Evolutionary conservation across 2,113 vertebrate genomes (phyloP).

Genomic region (Scomber scombrus): DNA sequence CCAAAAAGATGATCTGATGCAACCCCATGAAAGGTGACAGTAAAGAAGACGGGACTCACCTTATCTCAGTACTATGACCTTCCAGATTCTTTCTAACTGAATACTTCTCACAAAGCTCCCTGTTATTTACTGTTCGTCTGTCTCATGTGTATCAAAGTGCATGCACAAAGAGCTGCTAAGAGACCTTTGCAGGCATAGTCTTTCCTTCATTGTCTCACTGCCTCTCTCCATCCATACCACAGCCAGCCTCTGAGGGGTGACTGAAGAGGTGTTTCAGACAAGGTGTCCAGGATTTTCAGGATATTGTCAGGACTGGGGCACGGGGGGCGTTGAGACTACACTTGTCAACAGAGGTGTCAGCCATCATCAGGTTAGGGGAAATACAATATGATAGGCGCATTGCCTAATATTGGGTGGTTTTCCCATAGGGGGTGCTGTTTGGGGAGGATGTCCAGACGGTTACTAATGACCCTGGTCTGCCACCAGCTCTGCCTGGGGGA

Average conservation of each 20-base stretch:
- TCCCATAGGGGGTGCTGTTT: constrained; percentile 61
- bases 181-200: constrained; percentile 46
- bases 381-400: constrained; percentile 71
- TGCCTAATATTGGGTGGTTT: constrained; percentile 51
- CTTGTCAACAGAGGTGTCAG: constrained; percentile 72
- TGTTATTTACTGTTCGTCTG: constrained; percentile 52
- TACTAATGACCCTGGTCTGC: constrained; percentile 70
- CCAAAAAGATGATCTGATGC: constrained; percentile 1
- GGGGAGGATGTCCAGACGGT: constrained; percentile 61
- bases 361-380: constrained; percentile 59
- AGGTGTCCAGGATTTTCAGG: constrained; percentile 54
- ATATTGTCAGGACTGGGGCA: constrained; percentile 50
- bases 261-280: constrained; percentile 39
- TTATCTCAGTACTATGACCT: constrained; percentile 41
- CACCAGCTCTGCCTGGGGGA: constrained; percentile 52
- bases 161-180: constrained; percentile 53
- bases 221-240: constrained; percentile 25
- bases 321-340: constrained; percentile 52
- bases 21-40: constrained; percentile 10
- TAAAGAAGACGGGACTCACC: not conserved
- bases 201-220: constrained; percentile 31
- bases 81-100: constrained; percentile 53
- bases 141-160: constrained; percentile 51
- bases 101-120: constrained; percentile 51
- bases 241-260: constrained; percentile 53